These are phyloP conservation scores for Dipodomys stephensi DNA, from an alignment of 2,113 vertebrate genomes.

Conservation along the genomic window DNA sequence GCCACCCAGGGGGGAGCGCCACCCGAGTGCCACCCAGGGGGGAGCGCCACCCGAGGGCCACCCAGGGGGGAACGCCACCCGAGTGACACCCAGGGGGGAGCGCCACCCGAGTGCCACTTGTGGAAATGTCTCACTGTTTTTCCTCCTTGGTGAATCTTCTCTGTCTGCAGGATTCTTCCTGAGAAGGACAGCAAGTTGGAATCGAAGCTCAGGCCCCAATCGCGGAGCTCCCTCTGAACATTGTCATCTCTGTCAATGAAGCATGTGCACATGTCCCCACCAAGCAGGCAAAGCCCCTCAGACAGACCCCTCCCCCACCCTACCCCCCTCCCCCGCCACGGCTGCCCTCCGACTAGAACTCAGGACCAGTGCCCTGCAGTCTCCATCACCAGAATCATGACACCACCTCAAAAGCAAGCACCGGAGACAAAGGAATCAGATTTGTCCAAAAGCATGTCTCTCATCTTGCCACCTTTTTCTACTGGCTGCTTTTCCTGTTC, in stretches of 20 bases:
- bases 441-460: background rate
- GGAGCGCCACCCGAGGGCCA: too few relatives aligned
- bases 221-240: conserved; percentile 90
- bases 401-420: background rate
- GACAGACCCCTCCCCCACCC: background rate
- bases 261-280: background rate
- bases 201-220: conserved; percentile 96
- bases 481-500: too few relatives aligned
- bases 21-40: too few relatives aligned
- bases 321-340: background rate
- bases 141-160: conserved; percentile 92
- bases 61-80: too few relatives aligned
- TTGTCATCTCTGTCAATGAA: conserved; percentile 87
- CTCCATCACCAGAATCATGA: background rate
- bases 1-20: too few relatives aligned
- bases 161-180: conserved; percentile 92
- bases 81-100: background rate
- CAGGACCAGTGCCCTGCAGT: background rate
- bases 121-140: conserved; percentile 85
- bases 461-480: background rate
- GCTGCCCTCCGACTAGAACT: background rate
- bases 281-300: background rate
- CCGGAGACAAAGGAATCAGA: too few relatives aligned
- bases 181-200: conserved; percentile 89
- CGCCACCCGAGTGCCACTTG: accelerated